Percentiles rank a stretch among this genome's conserved stretches.
These are phyloP conservation scores for Heliconius himera DNA, from an alignment of 1,140 invertebrate species.

Conservation along the genomic window DNA sequence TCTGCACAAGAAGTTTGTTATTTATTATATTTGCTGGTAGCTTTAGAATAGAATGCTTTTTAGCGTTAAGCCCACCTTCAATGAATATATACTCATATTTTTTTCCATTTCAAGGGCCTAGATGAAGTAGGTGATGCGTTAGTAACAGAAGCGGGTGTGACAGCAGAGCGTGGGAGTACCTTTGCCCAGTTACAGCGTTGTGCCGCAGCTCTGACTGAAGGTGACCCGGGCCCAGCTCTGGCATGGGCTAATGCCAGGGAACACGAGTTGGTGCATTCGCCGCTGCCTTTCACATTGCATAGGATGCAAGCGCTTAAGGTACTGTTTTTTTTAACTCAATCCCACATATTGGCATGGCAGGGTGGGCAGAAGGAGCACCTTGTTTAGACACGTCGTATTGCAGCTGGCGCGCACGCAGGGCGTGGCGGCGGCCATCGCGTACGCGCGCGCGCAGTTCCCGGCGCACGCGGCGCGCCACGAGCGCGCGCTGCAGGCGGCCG, in stretches of 20 bases:
- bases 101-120: slow-evolving; percentile 85
- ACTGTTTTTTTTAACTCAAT: too few relatives aligned
- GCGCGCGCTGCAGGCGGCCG: slow-evolving; percentile 67
- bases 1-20: too few relatives aligned
- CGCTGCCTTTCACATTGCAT: slow-evolving; percentile 75
- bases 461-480: slow-evolving; percentile 70
- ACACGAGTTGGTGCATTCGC: slow-evolving; percentile 81
- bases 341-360: too few relatives aligned
- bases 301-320: slow-evolving; percentile 42
- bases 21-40: too few relatives aligned
- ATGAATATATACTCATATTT: too few relatives aligned
- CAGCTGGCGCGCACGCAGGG: slow-evolving; percentile 65
- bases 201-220: slow-evolving; percentile 63
- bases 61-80: too few relatives aligned
- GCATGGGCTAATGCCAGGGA: slow-evolving; percentile 88
- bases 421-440: slow-evolving; percentile 87
- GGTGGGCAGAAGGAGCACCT: too few relatives aligned
- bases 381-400: too few relatives aligned
- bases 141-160: slow-evolving; percentile 71
- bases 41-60: too few relatives aligned
- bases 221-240: slow-evolving; percentile 90
- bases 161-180: slow-evolving; percentile 68
- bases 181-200: slow-evolving; percentile 74
- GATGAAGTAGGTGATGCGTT: slow-evolving; percentile 81
- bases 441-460: slow-evolving; percentile 92